These are phyloP conservation scores for Willisornis vidua DNA, from an alignment of 2,113 vertebrate genomes.

Conservation along the genomic window DNA sequence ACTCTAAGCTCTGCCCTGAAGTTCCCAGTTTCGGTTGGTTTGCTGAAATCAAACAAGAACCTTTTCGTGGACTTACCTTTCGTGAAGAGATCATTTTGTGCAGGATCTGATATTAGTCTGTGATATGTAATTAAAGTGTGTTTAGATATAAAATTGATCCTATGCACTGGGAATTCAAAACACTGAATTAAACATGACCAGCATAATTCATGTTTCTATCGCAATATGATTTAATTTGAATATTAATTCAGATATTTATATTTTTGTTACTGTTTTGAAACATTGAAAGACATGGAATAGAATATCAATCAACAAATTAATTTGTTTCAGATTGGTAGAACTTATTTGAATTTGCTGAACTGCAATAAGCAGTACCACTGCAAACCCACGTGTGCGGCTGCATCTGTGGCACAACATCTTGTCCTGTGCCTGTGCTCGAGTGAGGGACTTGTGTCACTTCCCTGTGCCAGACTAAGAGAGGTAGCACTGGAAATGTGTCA, in stretches of 20 bases:
- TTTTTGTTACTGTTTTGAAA: background rate
- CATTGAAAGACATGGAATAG: background rate
- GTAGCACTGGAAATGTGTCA: background rate
- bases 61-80: background rate
- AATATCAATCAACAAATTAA: background rate
- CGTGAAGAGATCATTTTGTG: background rate
- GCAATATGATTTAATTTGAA: background rate
- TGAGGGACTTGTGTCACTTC: background rate
- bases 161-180: background rate
- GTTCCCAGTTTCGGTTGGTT: background rate
- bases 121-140: background rate
- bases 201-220: background rate
- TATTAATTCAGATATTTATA: background rate
- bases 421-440: background rate
- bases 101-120: background rate
- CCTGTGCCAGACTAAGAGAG: background rate
- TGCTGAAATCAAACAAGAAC: background rate
- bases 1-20: background rate
- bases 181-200: background rate
- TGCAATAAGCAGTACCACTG: background rate
- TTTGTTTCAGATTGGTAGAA: background rate
- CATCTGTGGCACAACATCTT: background rate
- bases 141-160: background rate
- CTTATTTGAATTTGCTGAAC: background rate
- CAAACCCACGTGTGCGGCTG: background rate